These are phyloP conservation scores for Caenorhabditis zanzibari DNA, from an alignment of 2,888 invertebrate species.

Conservation along the genomic window DNA sequence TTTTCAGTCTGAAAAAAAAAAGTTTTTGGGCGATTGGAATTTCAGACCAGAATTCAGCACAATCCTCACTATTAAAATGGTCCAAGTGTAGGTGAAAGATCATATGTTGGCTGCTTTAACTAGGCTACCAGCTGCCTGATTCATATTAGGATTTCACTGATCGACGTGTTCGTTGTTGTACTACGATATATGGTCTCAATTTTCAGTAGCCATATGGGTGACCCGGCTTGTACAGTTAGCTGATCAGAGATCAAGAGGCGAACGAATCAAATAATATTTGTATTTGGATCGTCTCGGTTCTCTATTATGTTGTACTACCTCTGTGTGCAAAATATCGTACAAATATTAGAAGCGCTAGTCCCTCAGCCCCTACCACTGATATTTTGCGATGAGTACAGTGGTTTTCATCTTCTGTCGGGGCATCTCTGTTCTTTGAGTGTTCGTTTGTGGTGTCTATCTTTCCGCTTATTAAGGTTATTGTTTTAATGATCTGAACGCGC, in stretches of 20 bases:
- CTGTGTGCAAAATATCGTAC: conserved; percentile 48
- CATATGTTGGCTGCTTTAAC: no score
- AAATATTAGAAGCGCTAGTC: conserved; percentile 53
- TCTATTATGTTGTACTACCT: conserved; percentile 39
- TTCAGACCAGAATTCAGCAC: no score
- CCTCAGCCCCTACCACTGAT: background rate
- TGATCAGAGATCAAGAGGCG: conserved; percentile 59
- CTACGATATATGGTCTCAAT: background rate
- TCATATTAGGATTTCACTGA: no score
- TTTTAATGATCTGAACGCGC: background rate
- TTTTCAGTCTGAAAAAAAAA: background rate
- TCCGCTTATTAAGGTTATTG: conserved; percentile 11
- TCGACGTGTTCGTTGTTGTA: no score
- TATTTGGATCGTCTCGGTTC: conserved; percentile 26
- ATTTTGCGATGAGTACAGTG: conserved; percentile 4
- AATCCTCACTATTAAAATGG: no score
- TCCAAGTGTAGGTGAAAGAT: no score
- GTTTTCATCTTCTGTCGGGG: background rate
- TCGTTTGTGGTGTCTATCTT: background rate
- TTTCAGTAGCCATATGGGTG: conserved; percentile 36
- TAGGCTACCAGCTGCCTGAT: no score
- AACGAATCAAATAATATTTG: conserved; percentile 56
- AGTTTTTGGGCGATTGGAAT: no score
- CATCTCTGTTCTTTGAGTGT: conserved; percentile 8
- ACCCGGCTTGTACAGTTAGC: conserved; percentile 33